Evolutionary conservation across 2,888 invertebrate genomes (phyloP).

Genomic region (Drosophila kuntzei): DNA sequence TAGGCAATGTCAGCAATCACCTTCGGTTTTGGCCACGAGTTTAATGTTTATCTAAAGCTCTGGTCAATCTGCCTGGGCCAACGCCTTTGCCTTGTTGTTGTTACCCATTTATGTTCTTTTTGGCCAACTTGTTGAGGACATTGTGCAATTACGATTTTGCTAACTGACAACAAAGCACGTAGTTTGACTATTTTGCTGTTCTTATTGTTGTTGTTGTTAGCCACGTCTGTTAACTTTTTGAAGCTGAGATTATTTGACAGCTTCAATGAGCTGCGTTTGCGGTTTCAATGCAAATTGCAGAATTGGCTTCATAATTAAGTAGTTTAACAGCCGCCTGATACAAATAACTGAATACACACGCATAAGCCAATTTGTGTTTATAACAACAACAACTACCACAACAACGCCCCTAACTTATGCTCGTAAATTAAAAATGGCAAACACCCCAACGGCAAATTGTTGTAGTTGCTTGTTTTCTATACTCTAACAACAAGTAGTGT

Average conservation of each 20-base stretch:
- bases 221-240: slow-evolving; percentile 38
- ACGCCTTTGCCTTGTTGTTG: slow-evolving; percentile 15
- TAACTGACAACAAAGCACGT: slow-evolving; percentile 47
- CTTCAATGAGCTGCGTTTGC: slow-evolving; percentile 61
- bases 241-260: slow-evolving; percentile 64
- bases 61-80: slow-evolving; percentile 24
- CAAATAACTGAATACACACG: slow-evolving; percentile 20
- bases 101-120: slow-evolving; percentile 29
- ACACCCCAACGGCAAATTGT: slow-evolving; percentile 49
- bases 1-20: slow-evolving; percentile 11
- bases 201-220: slow-evolving; percentile 19
- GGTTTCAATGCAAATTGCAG: slow-evolving; percentile 68
- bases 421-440: slow-evolving; percentile 66
- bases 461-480: slow-evolving; percentile 11
- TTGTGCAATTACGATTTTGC: slow-evolving; percentile 38
- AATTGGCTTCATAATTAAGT: slow-evolving; percentile 74
- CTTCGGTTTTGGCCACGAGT: slow-evolving; percentile 26
- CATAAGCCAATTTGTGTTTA: slow-evolving; percentile 24
- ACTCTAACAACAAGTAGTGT: background rate
- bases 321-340: slow-evolving; percentile 45
- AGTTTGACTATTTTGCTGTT: slow-evolving; percentile 12
- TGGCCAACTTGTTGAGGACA: slow-evolving; percentile 36
- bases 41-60: slow-evolving; percentile 27
- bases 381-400: slow-evolving; percentile 17
- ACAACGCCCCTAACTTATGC: slow-evolving; percentile 57